A percentile compares a stretch with the other conserved stretches of the same genome.
phyloP scores from a whole-genome alignment of 2,888 invertebrate species.

The Machimus rusticus region DNA sequence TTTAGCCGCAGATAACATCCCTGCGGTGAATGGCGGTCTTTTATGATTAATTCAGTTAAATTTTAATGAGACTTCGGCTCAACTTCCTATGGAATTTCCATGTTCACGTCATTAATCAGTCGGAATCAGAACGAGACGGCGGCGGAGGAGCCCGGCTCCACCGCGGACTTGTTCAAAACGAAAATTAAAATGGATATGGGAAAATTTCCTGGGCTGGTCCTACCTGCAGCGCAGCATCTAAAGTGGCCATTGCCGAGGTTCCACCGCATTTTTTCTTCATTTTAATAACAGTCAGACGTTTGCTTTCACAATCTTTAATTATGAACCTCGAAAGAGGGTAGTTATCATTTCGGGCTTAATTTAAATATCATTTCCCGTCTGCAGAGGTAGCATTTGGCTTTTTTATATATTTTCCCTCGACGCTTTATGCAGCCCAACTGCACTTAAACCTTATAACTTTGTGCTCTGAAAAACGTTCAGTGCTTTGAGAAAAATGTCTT shows the following conservation, averaged over 20 bases:
- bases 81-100: conserved; percentile 27
- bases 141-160: neutral
- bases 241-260: neutral
- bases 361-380: neutral
- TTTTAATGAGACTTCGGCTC: conserved; percentile 57
- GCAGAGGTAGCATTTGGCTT: neutral
- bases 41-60: conserved; percentile 41
- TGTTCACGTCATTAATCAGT: conserved; percentile 31
- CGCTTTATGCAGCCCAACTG: neutral
- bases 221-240: neutral
- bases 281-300: conserved; percentile 13
- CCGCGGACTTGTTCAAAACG: neutral
- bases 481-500: neutral
- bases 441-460: neutral
- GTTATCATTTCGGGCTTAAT: conserved; percentile 6
- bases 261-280: neutral
- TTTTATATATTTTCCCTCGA: neutral
- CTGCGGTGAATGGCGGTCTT: conserved; percentile 25
- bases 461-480: neutral
- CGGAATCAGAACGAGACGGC: neutral
- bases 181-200: conserved; percentile 11
- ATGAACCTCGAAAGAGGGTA: neutral
- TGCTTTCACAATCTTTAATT: neutral
- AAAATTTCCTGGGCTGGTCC: neutral
- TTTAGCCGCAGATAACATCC: conserved; percentile 13